These are phyloP conservation scores for Drosophila differens DNA, from an alignment of 2,888 invertebrate genomes.

Conservation along the genomic window DNA sequence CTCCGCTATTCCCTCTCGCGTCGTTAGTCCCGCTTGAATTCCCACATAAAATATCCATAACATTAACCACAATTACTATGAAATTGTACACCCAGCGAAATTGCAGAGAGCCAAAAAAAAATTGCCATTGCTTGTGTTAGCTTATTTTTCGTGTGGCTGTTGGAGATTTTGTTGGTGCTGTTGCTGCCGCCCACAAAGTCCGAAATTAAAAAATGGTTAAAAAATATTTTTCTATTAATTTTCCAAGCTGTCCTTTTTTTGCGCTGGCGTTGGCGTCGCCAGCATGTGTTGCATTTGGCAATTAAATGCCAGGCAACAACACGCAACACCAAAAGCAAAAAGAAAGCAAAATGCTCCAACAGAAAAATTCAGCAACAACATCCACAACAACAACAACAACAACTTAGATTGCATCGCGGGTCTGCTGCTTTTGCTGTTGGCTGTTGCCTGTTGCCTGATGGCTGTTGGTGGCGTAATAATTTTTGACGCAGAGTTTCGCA, in stretches of 20 bases:
- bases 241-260: constrained; percentile 65
- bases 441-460: constrained; percentile 20
- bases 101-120: constrained; percentile 39
- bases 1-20: neutral
- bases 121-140: constrained; percentile 27
- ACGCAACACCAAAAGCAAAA: constrained; percentile 35
- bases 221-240: constrained; percentile 77
- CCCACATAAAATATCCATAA: constrained; percentile 77
- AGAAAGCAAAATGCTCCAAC: constrained; percentile 49
- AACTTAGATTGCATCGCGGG: constrained; percentile 34
- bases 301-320: constrained; percentile 68
- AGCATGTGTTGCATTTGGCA: constrained; percentile 79
- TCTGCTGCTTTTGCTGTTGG: constrained; percentile 18
- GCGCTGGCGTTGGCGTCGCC: constrained; percentile 55
- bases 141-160: constrained; percentile 7
- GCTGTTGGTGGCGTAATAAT: constrained; percentile 64
- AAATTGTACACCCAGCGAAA: constrained; percentile 58
- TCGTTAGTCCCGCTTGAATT: constrained; percentile 31
- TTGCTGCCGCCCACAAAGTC: constrained; percentile 66
- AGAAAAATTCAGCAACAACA: constrained; percentile 10
- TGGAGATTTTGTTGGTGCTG: constrained; percentile 2
- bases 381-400: constrained; percentile 26
- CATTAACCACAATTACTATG: constrained; percentile 80
- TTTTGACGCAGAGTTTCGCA: constrained; percentile 67
- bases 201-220: constrained; percentile 74